These are phyloP conservation scores for Petaurus breviceps DNA, from an alignment of 2,113 vertebrate species.

Conservation along the genomic window DNA sequence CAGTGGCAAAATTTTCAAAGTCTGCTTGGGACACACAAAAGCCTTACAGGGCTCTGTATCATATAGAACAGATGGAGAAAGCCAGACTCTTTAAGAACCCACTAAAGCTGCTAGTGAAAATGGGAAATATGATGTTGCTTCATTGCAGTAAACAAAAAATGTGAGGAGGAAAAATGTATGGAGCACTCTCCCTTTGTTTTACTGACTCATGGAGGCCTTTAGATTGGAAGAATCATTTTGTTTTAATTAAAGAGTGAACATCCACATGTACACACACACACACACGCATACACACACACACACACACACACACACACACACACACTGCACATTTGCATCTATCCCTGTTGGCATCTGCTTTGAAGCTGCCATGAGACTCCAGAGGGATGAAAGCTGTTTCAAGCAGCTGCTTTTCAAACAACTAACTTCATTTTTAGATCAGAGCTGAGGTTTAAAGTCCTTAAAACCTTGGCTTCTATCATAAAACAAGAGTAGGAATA, in stretches of 20 bases:
- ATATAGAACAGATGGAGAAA: not conserved
- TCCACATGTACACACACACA: not conserved
- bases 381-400: slow-evolving; percentile 64
- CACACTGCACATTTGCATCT: slow-evolving; percentile 29
- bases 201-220: not conserved
- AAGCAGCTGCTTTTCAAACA: slow-evolving; percentile 76
- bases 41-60: not conserved
- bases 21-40: not conserved
- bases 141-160: not conserved
- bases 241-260: not conserved
- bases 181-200: not conserved
- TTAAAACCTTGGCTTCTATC: slow-evolving; percentile 72
- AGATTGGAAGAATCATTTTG: not conserved
- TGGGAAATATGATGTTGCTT: not conserved
- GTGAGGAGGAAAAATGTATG: not conserved
- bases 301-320: slow-evolving; percentile 35
- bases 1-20: not conserved
- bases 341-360: slow-evolving; percentile 65
- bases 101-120: not conserved
- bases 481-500: slow-evolving; percentile 55
- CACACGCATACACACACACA: not conserved
- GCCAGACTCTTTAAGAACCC: not conserved
- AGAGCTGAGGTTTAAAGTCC: slow-evolving; percentile 71
- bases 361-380: slow-evolving; percentile 71
- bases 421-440: slow-evolving; percentile 77